Base-by-base conservation (phyloP, 2,888 invertebrate genomes). In the Polietes domitor region DNA sequence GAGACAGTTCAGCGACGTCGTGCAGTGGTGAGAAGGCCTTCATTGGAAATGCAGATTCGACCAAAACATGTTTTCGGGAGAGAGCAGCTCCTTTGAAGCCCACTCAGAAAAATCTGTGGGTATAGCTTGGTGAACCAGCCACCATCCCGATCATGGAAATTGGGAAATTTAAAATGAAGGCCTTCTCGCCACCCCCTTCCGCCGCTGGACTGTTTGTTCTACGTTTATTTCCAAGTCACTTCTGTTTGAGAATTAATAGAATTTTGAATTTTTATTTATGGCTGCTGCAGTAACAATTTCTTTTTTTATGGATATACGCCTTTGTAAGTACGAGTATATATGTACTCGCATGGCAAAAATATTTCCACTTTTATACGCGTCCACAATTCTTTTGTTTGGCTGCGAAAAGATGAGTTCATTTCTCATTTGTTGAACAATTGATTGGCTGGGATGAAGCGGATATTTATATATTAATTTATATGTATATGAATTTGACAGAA, bases 231-330 rank as follows among this genome's bases (percentile, higher is more conserved):
- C 15, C 15, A 58, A 58, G 2, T 24, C 58, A 58, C 26, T 24
- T 24, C 26, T 58, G 58, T 58, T 58, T 58, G 58, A 58, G 58
- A 58, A 24, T 26, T 15, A 24, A 24, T 24, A 58, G 21, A 58
- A 58, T 58, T 58, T 58, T 5, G 26, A 21, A 58, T 26, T 12
- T 26, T 12, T 58, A 58, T 58, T 58, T 58, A 58, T 15, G 58
- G 15, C 26, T 24, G 47, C 47, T n/a, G 26, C 58, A 58, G 26
- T 58, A 26, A 10, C 24, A 55, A 4, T 58, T 24, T 58, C 15
- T 6, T 15, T 58, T 21, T 58, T 58, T 21, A 26, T 58, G 1
- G 7, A 24, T 24, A 24, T 58, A 26, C 21, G 21, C 21, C 21
- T 53, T 21, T 50, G 15, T 50, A 50, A 50, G 50, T 47, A 32